phyloP scores from a whole-genome alignment of 2,797 vertebrate genomes.

The Lepilemur septentrionalis region DNA sequence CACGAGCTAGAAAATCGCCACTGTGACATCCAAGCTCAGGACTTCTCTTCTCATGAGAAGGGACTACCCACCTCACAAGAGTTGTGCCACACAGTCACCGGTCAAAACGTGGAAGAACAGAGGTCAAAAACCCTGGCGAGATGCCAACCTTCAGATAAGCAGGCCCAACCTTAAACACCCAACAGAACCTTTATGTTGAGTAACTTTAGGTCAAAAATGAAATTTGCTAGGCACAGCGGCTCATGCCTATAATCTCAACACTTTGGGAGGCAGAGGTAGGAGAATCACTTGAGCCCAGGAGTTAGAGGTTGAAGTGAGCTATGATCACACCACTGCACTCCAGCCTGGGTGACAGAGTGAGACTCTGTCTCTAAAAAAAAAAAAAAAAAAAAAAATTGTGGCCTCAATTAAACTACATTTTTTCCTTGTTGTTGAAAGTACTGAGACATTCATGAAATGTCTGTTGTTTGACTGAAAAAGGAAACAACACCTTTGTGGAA shows the following conservation, averaged over 20 bases:
- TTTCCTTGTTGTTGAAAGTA: neutral
- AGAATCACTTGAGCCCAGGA: neutral
- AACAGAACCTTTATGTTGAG: fast-evolving
- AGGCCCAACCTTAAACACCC: neutral
- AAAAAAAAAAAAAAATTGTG: neutral
- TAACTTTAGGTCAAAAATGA: neutral
- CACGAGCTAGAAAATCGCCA: neutral
- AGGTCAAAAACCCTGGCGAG: neutral
- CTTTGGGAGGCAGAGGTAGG: no score
- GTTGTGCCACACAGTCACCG: neutral
- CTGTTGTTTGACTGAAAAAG: neutral
- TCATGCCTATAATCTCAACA: no score
- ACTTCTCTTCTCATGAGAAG: neutral
- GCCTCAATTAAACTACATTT: neutral
- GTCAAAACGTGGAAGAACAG: neutral
- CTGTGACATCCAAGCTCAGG: neutral
- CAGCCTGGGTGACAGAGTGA: neutral
- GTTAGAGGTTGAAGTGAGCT: neutral
- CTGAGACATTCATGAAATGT: neutral
- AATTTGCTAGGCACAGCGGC: neutral
- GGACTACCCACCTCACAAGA: fast-evolving
- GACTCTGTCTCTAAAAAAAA: neutral
- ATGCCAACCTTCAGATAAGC: neutral
- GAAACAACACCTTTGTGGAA: neutral
- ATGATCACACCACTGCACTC: neutral